phyloP scores from a whole-genome alignment of 2,888 invertebrate genomes.

The Orthosia incerta region DNA sequence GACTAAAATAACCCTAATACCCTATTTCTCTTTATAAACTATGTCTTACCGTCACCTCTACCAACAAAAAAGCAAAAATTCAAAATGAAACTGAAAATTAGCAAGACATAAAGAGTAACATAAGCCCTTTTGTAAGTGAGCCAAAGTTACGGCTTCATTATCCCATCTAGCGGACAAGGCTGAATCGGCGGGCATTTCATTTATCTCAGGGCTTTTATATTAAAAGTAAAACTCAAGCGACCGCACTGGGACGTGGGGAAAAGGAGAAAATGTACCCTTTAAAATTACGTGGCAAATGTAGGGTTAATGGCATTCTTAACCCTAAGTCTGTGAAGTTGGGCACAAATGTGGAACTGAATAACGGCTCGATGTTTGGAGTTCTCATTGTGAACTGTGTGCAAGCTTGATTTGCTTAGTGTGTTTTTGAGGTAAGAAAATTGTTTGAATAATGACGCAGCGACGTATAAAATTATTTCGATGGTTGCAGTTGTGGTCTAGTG shows the following conservation, averaged over 20 bases:
- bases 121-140: conserved; percentile 53
- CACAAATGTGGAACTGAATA: conserved; percentile 19
- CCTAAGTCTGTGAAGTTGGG: conserved; percentile 38
- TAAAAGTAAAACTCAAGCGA: conserved; percentile 60
- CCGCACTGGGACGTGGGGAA: conserved; percentile 49
- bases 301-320: conserved; percentile 65
- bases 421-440: neutral
- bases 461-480: neutral
- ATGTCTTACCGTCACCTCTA: neutral
- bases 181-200: conserved; percentile 72
- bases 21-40: neutral
- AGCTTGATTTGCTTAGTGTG: neutral
- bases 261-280: conserved; percentile 60
- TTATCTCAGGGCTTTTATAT: conserved; percentile 71
- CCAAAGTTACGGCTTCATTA: conserved; percentile 65
- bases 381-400: conserved; percentile 18
- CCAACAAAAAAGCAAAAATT: neutral
- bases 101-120: conserved; percentile 41
- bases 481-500: no score
- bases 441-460: no score
- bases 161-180: conserved; percentile 47
- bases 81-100: conserved; percentile 30
- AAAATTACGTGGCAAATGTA: conserved; percentile 39
- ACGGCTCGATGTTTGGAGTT: conserved; percentile 21
- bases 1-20: no score